These are phyloP conservation scores for Scaptomyza montana DNA, from an alignment of 1,140 invertebrate genomes.

Conservation along the genomic window DNA sequence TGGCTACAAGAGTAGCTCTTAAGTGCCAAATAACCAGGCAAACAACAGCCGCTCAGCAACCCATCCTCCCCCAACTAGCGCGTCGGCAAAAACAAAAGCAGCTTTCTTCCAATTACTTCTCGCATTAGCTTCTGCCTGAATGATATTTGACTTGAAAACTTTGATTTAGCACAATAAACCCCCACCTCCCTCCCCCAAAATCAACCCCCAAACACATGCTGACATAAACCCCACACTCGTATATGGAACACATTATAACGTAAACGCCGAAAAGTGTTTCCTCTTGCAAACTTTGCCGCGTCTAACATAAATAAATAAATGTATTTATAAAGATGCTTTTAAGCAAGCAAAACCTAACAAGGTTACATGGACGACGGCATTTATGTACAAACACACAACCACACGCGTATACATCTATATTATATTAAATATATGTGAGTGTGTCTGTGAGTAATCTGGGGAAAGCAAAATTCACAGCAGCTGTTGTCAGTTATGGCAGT, in stretches of 20 bases:
- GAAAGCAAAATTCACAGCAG: slow-evolving; percentile 64
- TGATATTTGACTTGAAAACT: slow-evolving; percentile 64
- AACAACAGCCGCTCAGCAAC: no score
- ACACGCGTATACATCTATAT: slow-evolving; percentile 10
- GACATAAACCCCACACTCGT: slow-evolving; percentile 4
- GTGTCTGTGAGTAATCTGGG: slow-evolving; percentile 14
- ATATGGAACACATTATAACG: slow-evolving; percentile 64
- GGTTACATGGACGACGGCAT: slow-evolving; percentile 48
- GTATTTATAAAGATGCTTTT: slow-evolving; percentile 83
- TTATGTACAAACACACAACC: slow-evolving; percentile 18
- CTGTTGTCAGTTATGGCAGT: slow-evolving; percentile 68
- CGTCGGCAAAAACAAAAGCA: slow-evolving; percentile 34
- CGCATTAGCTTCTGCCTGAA: slow-evolving; percentile 56
- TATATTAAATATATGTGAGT: slow-evolving; percentile 1
- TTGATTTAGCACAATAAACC: slow-evolving; percentile 63
- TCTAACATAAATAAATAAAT: slow-evolving; percentile 82
- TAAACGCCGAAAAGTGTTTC: slow-evolving; percentile 61
- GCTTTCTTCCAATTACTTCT: slow-evolving; percentile 52
- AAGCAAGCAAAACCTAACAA: slow-evolving; percentile 71
- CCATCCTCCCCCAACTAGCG: neutral
- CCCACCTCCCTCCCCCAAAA: neutral
- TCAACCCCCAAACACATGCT: slow-evolving; percentile 8
- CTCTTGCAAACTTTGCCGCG: slow-evolving; percentile 61
- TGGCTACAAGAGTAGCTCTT: slow-evolving; percentile 21
- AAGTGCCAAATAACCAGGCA: slow-evolving; percentile 33